Evolutionary conservation across 2,113 vertebrate species (phyloP), one percentile per base, ranked within the genome.

Genomic region (Crotophaga sulcirostris): DNA sequence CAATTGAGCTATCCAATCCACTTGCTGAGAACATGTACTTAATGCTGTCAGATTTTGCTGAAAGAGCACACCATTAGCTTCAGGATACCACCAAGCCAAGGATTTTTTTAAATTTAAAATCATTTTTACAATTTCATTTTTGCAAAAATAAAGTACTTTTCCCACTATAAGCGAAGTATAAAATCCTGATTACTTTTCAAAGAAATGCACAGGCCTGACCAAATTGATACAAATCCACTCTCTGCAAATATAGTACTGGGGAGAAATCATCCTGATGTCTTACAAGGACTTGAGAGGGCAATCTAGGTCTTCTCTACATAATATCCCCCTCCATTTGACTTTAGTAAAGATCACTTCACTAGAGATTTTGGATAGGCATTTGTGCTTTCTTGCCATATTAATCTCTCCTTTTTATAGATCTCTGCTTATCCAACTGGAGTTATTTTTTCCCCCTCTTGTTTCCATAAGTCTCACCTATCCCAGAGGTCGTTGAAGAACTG

Each of bases 381-480:
- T 58, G 38, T 38, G 64, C 15, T 80, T 40, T 11, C 68, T 60
- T 92, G 62, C 13, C n/a, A 47, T 51, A 47, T 26, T 76, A 5
- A 67, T 42, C 47, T 77, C 24, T 56, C 74, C 34, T 64, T 44
- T 67, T 94, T 73, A 51, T 36, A 83, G 52, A 67, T 47, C 38
- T 64, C 74, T 55, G 18, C 33, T 89, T 63, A 59, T 56, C 31
- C 31, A 55, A 7, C 7, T 55, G 17, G 6, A 40, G 19, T 25
- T 66, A 23, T 75, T 44, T 68, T 47, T 69, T 58, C 13, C 64
- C 40, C 29, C 7, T 73, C 92, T 83, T 78, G 76, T 52, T 75
- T 95, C 92, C 68, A 26, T 64, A 78, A 96, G 83, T 82, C 78
- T 87, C 90, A 96, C 91, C 95, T 87, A 97, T 87, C 80, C 96